phyloP scores from a whole-genome alignment of 92 coral and sea anemone genomes.

The Galaxea fascicularis region DNA sequence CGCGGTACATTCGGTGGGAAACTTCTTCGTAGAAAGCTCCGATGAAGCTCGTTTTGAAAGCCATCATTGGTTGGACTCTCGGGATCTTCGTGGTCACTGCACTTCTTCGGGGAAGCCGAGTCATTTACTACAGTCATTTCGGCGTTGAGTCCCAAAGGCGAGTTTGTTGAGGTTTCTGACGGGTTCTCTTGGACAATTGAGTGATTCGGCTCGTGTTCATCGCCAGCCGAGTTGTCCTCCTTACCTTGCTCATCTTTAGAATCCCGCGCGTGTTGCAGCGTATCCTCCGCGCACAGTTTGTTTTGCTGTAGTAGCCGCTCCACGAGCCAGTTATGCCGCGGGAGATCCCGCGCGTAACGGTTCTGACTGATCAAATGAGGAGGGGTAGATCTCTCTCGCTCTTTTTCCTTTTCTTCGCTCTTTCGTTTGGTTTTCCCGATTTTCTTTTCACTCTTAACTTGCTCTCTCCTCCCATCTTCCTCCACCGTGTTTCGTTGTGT shows the following conservation, averaged over 20 bases:
- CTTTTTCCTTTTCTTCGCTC: slow-evolving; percentile 81
- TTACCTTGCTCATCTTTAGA: slow-evolving; percentile 66
- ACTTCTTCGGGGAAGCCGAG: slow-evolving; percentile 18
- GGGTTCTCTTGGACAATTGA: slow-evolving; percentile 38
- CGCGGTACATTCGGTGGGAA: slow-evolving; percentile 88
- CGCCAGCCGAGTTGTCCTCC: slow-evolving; percentile 34
- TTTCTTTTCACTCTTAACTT: slow-evolving; percentile 73
- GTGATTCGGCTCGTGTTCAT: slow-evolving; percentile 26
- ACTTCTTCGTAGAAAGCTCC: slow-evolving; percentile 80
- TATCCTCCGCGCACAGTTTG: slow-evolving; percentile 75
- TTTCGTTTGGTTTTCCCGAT: slow-evolving; percentile 78
- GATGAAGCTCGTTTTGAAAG: slow-evolving; percentile 81
- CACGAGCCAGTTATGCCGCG: slow-evolving; percentile 98
- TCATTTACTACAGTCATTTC: slow-evolving; percentile 43
- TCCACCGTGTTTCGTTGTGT: slow-evolving; percentile 66
- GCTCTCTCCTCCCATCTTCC: slow-evolving; percentile 74
- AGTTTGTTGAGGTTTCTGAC: slow-evolving; percentile 30
- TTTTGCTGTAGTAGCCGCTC: slow-evolving; percentile 92
- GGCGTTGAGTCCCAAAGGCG: slow-evolving; percentile 19
- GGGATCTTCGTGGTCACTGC: slow-evolving; percentile 54
- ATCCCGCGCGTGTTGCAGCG: slow-evolving; percentile 55
- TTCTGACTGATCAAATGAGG: slow-evolving; percentile 93
- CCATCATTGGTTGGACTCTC: slow-evolving; percentile 67
- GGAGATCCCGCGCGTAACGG: slow-evolving; percentile 96
- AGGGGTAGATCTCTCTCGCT: slow-evolving; percentile 85